These are phyloP conservation scores for Danaus plexippus DNA, from an alignment of 1,140 invertebrate genomes.

Conservation along the genomic window DNA sequence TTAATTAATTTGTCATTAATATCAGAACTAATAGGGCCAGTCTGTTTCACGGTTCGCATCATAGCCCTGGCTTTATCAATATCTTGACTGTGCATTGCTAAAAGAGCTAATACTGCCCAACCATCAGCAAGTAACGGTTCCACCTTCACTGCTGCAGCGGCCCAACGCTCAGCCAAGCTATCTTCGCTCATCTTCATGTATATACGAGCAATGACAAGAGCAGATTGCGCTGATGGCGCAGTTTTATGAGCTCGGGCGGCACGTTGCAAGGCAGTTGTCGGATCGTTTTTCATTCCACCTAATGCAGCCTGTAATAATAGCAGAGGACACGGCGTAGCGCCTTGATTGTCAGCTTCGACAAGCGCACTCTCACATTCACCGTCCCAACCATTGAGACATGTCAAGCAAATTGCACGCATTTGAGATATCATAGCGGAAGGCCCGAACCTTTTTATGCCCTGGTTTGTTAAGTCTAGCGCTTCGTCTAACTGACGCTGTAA, in stretches of 20 bases:
- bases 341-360: conserved; percentile 38
- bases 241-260: conserved; percentile 52
- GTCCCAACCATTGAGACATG: conserved; percentile 44
- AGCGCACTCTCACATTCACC: conserved; percentile 46
- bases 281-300: conserved; percentile 33
- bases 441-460: conserved; percentile 44
- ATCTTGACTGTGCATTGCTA: conserved; percentile 44
- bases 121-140: conserved; percentile 54
- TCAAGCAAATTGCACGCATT: conserved; percentile 43
- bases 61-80: conserved; percentile 42
- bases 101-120: conserved; percentile 50
- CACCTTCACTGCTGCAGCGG: conserved; percentile 42
- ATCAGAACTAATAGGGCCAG: conserved; percentile 41
- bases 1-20: conserved; percentile 43
- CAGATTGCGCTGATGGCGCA: conserved; percentile 46
- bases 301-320: conserved; percentile 45
- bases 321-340: conserved; percentile 34
- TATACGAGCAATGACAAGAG: conserved; percentile 42
- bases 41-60: conserved; percentile 54
- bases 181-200: conserved; percentile 39
- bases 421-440: conserved; percentile 50
- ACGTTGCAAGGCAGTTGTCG: conserved; percentile 40
- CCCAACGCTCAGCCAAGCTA: conserved; percentile 47
- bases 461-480: conserved; percentile 33
- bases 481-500: conserved; percentile 30